Percentiles rank a stretch among this genome's conserved stretches.
Conservation (phyloP, 2,888 invertebrate species). For the Ischnus inquisitorius region DNA sequence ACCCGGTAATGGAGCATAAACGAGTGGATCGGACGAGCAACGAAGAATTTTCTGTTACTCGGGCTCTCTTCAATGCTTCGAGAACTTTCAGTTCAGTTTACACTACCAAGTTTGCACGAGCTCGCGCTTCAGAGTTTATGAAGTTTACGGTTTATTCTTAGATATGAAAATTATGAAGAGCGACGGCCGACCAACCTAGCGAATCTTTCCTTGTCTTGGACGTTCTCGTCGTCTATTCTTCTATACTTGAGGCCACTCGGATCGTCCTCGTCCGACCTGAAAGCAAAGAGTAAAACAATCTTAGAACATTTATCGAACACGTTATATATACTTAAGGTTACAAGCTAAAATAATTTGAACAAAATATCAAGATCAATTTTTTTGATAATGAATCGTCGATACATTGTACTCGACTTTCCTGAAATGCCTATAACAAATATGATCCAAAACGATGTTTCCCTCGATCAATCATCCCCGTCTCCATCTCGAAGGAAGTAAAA, state of each 20-base stretch:
- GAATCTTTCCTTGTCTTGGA: constrained; percentile 98
- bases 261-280: constrained; percentile 95
- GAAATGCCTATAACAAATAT: no score
- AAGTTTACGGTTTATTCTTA: background rate
- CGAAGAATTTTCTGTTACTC: no score
- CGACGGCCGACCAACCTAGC: constrained; percentile 90
- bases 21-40: no score
- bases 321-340: no score
- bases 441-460: background rate
- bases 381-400: no score
- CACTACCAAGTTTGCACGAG: no score
- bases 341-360: no score
- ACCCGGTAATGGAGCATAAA: no score
- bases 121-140: no score
- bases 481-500: constrained; percentile 22
- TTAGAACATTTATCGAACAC: background rate
- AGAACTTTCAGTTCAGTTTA: no score
- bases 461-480: background rate
- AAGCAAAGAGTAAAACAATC: constrained; percentile 72
- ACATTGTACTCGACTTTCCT: no score
- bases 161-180: constrained; percentile 62
- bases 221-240: constrained; percentile 97
- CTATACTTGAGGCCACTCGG: constrained; percentile 93
- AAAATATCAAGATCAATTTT: no score
- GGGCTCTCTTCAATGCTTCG: background rate